Conservation (phyloP, 2,888 invertebrate species). For the Drosophila meridionalis region DNA sequence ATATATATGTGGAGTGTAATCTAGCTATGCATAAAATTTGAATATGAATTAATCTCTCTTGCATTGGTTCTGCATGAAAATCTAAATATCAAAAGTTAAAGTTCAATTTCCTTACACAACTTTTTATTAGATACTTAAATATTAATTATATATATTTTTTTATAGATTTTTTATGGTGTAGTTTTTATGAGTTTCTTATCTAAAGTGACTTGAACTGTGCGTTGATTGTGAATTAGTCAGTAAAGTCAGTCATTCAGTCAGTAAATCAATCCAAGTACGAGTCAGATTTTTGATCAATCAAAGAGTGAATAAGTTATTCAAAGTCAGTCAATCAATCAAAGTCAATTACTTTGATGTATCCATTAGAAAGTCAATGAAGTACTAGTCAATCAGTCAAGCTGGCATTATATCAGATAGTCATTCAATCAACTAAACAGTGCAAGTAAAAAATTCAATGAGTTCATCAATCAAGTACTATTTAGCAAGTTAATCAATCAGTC, state of each 20-base stretch:
- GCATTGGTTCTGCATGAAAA: not conserved
- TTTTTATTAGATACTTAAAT: not conserved
- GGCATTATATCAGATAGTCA: not conserved
- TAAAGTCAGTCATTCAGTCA: not conserved
- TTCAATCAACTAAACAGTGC: not conserved
- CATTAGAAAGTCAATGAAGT: not conserved
- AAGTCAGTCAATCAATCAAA: not conserved
- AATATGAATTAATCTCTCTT: not conserved
- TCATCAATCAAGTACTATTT: not conserved
- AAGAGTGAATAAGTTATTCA: too few relatives aligned
- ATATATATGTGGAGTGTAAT: not conserved
- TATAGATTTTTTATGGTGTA: not conserved
- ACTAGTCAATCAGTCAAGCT: not conserved
- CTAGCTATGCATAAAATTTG: not conserved
- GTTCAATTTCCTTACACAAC: not conserved
- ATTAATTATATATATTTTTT: not conserved
- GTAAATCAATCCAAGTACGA: not conserved
- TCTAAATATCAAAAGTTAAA: constrained; percentile 1
- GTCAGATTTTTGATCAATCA: not conserved
- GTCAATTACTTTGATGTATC: too few relatives aligned
- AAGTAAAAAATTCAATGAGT: not conserved
- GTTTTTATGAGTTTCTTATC: not conserved
- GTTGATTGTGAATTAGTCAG: not conserved
- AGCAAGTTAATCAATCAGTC: not conserved
- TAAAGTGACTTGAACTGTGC: not conserved